A percentile compares a stretch with the other conserved stretches of the same genome.
Evolutionary conservation across 2,113 vertebrate genomes (phyloP).

Genomic region (Pavo muticus): DNA sequence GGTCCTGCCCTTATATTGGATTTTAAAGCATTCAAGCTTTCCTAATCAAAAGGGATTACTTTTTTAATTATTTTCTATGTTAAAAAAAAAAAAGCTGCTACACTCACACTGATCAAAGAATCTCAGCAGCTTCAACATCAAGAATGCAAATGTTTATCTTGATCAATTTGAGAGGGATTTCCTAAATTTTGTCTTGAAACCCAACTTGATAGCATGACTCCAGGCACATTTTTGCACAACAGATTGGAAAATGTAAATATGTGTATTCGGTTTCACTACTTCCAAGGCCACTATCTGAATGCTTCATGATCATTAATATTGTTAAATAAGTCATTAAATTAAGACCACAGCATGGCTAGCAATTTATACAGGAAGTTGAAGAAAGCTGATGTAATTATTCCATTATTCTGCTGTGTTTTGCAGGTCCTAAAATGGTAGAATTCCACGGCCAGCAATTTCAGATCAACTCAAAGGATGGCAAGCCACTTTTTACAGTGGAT

Average conservation of each 20-base stretch:
- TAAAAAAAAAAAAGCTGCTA: not conserved
- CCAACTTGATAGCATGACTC: not conserved
- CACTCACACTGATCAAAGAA: not conserved
- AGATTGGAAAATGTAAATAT: not conserved
- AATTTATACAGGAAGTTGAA: not conserved
- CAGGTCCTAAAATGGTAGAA: constrained; percentile 88
- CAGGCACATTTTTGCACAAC: not conserved
- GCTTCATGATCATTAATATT: not conserved
- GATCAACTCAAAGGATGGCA: constrained; percentile 84
- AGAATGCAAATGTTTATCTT: not conserved
- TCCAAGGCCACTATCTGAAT: not conserved
- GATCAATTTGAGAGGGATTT: not conserved
- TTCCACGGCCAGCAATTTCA: constrained; percentile 85
- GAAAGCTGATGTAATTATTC: not conserved
- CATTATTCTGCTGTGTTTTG: constrained; percentile 46
- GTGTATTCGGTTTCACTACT: not conserved
- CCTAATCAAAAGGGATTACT: not conserved
- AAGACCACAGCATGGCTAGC: not conserved
- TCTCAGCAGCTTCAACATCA: not conserved
- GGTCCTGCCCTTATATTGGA: not conserved
- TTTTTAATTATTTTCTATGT: not conserved
- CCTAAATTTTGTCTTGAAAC: not conserved
- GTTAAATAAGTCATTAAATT: not conserved
- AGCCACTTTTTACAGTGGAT: constrained; percentile 89
- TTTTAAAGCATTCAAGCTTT: not conserved